Evolutionary conservation across 1,140 invertebrate species (phyloP).

Genomic region (Drosophila albomicans): DNA sequence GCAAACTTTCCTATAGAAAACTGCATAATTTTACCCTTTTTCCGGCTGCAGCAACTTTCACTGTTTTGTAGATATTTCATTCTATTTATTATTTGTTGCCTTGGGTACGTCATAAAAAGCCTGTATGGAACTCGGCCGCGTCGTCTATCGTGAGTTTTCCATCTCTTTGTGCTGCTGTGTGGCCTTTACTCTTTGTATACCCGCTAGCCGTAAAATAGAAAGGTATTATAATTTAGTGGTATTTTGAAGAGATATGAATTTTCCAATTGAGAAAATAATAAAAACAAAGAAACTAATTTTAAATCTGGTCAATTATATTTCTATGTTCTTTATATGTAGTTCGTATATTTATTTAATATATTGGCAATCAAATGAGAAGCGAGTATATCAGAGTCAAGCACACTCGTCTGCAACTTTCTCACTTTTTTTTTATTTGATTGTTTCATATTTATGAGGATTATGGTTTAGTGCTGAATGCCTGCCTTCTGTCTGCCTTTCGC

Average conservation of each 20-base stretch:
- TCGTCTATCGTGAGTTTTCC: slow-evolving; percentile 29
- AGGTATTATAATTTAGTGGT: too few species aligned
- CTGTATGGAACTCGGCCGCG: slow-evolving; percentile 46
- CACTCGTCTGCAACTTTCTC: too few species aligned
- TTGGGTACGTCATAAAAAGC: slow-evolving; percentile 49
- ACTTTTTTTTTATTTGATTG: slow-evolving; percentile 73
- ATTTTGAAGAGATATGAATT: too few species aligned
- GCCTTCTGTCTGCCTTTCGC: slow-evolving; percentile 24
- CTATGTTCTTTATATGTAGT: too few species aligned
- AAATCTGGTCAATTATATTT: too few species aligned
- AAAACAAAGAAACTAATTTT: too few species aligned
- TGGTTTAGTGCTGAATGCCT: slow-evolving; percentile 63
- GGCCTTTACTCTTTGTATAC: slow-evolving; percentile 50
- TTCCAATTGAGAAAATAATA: too few species aligned
- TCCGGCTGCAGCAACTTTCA: slow-evolving; percentile 47
- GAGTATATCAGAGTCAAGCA: too few species aligned
- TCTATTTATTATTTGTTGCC: slow-evolving; percentile 47
- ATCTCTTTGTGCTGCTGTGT: slow-evolving; percentile 30
- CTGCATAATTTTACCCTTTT: slow-evolving; percentile 64
- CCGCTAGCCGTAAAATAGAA: too few species aligned
- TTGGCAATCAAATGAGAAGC: too few species aligned
- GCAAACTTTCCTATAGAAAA: slow-evolving; percentile 50
- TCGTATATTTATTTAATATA: too few species aligned
- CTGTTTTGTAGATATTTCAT: slow-evolving; percentile 26
- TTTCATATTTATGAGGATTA: slow-evolving; percentile 82